Evolutionary conservation across 2,797 vertebrate genomes (phyloP), one percentile per base, ranked within the genome.

Genomic region (Pangasius djambal): DNA sequence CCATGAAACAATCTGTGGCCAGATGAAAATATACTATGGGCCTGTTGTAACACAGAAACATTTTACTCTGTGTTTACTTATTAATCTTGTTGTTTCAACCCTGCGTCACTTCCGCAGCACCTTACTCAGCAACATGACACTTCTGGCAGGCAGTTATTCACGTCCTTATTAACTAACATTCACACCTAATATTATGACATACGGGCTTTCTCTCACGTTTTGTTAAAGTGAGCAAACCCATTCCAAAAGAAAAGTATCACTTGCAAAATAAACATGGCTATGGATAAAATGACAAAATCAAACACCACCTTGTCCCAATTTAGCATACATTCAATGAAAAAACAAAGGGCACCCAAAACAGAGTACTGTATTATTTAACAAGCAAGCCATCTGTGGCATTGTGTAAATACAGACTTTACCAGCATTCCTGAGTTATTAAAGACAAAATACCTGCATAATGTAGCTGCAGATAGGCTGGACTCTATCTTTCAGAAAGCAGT

Each of bases 161-260:
- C 65, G 81, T 89, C 75, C 63, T 83, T 44, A 31, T 16, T 70
- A 86, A 31, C 50, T 65, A 75, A 75, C 4, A 65, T 55, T 78
- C 67, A 85, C 40, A 84, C 59, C 81, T 61, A 88, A 83, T 86
- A 88, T 72, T 50, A 86, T 75, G 34, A 87, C n/a, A 59, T 10
- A 40, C 31, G 77, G 9, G 44, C 16, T 50, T 78, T 65, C 48
- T 25, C 50, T 69, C 79, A 79, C 72, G 16, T 86, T 37, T 37
- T 37, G 31, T 85, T 40, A 12, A 77, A 13, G 28, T 79, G 8
- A 70, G 18, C 6, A n/a, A 85, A 34, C 15, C 34, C 28, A 20
- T 59, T 12, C 20, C 20, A n/a, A 59, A 50, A 63, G 31, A 59
- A 86, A 34, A 65, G 9, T 18, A 65, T 59, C 8, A 70, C 25